Conservation (phyloP, 2,113 vertebrate species). For the Balaenoptera acutorostrata region DNA sequence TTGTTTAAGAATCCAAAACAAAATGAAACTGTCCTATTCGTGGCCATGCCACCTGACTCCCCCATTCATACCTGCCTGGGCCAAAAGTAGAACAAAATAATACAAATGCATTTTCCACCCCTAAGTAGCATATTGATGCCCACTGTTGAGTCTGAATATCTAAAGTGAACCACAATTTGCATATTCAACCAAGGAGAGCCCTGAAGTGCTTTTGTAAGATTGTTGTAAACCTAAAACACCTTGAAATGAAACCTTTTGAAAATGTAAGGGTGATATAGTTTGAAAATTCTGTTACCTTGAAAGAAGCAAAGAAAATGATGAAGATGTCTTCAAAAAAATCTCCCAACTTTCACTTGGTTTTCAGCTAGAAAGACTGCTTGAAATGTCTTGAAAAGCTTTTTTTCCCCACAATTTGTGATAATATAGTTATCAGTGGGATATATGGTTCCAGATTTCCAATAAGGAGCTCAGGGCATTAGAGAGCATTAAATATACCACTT, state of each 20-base stretch:
- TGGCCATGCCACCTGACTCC: neutral
- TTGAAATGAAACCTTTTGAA: slow-evolving; percentile 29
- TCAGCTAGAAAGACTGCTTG: neutral
- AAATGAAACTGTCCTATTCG: slow-evolving; percentile 29
- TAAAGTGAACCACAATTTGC: neutral
- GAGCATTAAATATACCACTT: neutral
- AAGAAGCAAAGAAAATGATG: neutral
- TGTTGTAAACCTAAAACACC: neutral
- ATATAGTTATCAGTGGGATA: neutral
- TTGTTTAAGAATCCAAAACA: slow-evolving; percentile 43
- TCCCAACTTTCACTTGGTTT: neutral
- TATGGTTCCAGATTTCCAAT: neutral
- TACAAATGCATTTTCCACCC: neutral
- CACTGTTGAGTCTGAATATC: neutral
- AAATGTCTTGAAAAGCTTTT: neutral
- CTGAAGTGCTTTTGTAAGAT: slow-evolving; percentile 17
- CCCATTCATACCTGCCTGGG: neutral
- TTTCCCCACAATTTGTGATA: neutral
- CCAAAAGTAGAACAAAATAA: slow-evolving; percentile 13
- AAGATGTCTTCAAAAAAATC: neutral
- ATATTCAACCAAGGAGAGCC: neutral
- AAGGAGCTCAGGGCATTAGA: neutral
- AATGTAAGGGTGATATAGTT: neutral
- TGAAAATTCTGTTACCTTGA: neutral
- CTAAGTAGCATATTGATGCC: neutral